Evolutionary conservation across 1,140 invertebrate species (phyloP), one percentile per base, ranked within the genome.

Genomic region (Sinonovacula constricta): DNA sequence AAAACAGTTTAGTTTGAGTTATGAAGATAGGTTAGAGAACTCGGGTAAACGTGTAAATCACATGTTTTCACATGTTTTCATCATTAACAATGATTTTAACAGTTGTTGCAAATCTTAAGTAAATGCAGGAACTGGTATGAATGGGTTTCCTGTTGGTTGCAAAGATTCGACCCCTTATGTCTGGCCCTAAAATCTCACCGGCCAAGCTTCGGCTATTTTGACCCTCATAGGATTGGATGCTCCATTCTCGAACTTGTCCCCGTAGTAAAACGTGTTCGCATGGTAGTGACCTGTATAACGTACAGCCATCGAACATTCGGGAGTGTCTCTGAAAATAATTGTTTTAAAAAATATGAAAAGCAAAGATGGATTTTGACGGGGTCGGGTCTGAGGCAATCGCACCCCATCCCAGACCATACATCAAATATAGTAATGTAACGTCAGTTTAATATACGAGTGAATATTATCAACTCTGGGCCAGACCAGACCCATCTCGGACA

Each of bases 201-300:
- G 72, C 72, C 72, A 76, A 34, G 62, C 31, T 26, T 76, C 72
- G 12, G 31, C 24, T 3, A 76, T n/a, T 54, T 56, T 49, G 0
- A 76, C 45, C 14, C 28, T 67, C 63, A 76, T 66, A 2, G 72
- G 72, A 59, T 76, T 76, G 0, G 12, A 2, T 22, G 31, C 72
- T n/a, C 33, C 36, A 22, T 76, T 76, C 31, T 66, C 62, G 59
- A 76, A 76, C 22, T n/a, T 57, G 12, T 45, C 49, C 39, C 62
- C 53, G 33, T 66, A 76, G 26, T 31, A 30, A 53, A 76, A 76
- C 0, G 62, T 36, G 33, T 76, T 76, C 7, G 51, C 53, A 33
- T 76, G 72, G 45, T 76, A 76, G 39, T 76, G 72, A 31, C 72
- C 72, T 10, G 72, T 76, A 34, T 66, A 59, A 24, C 72, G 31